These are phyloP conservation scores for Cheirogaleus major DNA, from an alignment of 2,797 vertebrate genomes.

Conservation along the genomic window DNA sequence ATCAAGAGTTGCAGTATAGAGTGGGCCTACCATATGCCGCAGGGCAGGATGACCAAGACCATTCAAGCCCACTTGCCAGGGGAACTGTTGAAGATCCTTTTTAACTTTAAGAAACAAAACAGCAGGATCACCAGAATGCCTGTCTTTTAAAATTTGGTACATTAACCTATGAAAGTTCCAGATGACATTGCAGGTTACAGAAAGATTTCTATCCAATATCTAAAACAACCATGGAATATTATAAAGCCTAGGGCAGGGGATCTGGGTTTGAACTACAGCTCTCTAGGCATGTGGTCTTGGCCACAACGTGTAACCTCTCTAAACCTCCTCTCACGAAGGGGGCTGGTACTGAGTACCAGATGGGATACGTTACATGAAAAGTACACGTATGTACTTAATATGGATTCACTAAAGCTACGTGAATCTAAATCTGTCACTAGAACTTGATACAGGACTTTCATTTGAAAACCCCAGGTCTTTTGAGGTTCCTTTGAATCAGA, in stretches of 20 bases:
- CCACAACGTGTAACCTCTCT: neutral
- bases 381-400: neutral
- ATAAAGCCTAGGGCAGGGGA: neutral
- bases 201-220: neutral
- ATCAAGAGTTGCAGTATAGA: neutral
- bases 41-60: neutral
- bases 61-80: fast-evolving
- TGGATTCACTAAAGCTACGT: neutral
- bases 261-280: neutral
- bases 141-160: neutral
- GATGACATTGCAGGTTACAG: neutral
- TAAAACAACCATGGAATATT: neutral
- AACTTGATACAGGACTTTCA: neutral
- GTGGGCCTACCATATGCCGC: too few relatives aligned
- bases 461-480: neutral
- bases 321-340: neutral
- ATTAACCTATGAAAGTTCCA: neutral
- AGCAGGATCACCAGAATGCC: neutral
- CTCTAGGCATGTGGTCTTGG: neutral
- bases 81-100: neutral
- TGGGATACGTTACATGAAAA: neutral
- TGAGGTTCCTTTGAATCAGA: neutral
- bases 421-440: neutral
- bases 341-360: neutral
- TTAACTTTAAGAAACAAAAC: neutral